phyloP scores from a whole-genome alignment of 2,113 vertebrate species.

The Pedetes capensis region DNA sequence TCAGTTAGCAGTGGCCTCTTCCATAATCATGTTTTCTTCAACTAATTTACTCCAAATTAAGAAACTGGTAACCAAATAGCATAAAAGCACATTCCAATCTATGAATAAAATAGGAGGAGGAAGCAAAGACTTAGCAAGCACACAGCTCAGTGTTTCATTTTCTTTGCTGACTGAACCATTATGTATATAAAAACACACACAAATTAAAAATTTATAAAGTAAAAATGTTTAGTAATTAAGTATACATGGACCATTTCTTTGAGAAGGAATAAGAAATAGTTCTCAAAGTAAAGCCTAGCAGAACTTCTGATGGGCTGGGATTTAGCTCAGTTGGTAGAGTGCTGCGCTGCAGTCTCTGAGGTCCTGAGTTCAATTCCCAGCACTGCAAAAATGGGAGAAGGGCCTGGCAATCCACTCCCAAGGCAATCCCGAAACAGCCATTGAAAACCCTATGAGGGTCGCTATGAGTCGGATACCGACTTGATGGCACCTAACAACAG shows the following conservation, averaged over 20 bases:
- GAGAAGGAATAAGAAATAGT: background rate
- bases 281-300: slow-evolving; percentile 19
- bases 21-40: background rate
- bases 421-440: no score
- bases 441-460: no score
- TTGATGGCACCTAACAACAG: no score
- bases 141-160: background rate
- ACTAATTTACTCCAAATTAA: slow-evolving; percentile 36
- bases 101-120: background rate
- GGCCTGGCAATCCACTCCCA: no score
- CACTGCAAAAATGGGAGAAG: no score
- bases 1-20: background rate
- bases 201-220: slow-evolving; percentile 12
- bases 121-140: background rate
- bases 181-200: background rate
- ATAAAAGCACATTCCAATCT: background rate
- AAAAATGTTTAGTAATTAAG: slow-evolving; percentile 28
- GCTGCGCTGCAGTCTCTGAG: no score
- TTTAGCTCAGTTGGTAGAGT: no score
- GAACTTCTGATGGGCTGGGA: no score
- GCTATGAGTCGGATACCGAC: no score
- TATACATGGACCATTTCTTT: slow-evolving; percentile 24
- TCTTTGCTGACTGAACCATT: background rate
- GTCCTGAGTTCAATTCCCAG: no score
- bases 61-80: background rate